Base-by-base conservation (phyloP, 64 coral and sea anemone species). In the Platygyra sinensis region DNA sequence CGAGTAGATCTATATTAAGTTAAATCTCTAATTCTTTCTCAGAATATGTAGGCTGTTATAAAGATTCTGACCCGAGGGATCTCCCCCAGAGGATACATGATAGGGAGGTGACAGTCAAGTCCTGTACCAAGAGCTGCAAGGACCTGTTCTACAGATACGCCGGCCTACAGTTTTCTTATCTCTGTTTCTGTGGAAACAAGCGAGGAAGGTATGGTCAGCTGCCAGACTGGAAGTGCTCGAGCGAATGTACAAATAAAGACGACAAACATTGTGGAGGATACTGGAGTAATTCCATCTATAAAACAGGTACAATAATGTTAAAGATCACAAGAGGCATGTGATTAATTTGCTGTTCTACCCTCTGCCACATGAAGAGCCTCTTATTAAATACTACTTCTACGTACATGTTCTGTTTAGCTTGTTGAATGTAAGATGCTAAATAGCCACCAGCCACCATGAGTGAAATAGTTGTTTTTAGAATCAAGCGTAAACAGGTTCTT, bases 171-270 rank as follows among this genome's bases (percentile, higher is more conserved):
- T 98, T 95, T 19, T 91, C 96, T 12, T 98, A 98, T 82, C 91
- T 98, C 15, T 98, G 96, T 72, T 98, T 98, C 88, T 98, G 96
- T 83, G 96, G 96, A 28, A 87, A 98, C 42, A 86, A 83, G 49
- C 87, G 87, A 25, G 96, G 96, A 42, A 62, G 93, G 20, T 98
- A 93, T 75, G 96, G 96, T 19, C 87, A 89, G 57, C 91, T 98
- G 19, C 94, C 94, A 9, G 94, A 95, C 2, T 91, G 77, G 25
- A 95, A 91, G 36, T 98, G 96, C 24, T 92, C 91, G 8, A 95
- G 96, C 24, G 73, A 93, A 24, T 98, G 96, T 67, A 67, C 81
- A 22, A 82, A 60, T 62, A 87, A 80, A 52, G 82, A 78, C 27
- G 93, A 98, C 67, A 62, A 92, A 10, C 90, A 91, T 39, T 98